Base-by-base conservation (phyloP, 53 echinoderm and acorn worm species). In the Holothuria scabra region DNA sequence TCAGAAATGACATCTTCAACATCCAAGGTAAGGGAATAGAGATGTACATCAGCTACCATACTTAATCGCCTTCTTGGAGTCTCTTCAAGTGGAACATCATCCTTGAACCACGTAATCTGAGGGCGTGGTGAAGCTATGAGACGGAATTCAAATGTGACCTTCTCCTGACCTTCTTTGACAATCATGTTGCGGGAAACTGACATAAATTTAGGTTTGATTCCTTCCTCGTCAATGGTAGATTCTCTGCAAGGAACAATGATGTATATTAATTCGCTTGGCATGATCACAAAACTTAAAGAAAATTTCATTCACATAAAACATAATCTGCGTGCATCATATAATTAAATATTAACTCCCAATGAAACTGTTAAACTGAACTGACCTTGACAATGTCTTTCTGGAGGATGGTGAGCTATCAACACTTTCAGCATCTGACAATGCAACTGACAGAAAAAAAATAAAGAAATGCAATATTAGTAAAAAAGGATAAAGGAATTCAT, bases 131-230 rank as follows among this genome's bases (percentile, higher is more conserved):
- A 86, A 5, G 99, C 99, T 29, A 99, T 99, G 57, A 99, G 95
- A 24, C 94, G 92, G 90, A 99, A 99, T 63, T 99, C 99, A 75
- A 95, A 99, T 38, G 71, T 72, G 59, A 92, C 89, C 66, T 92
- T 94, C 66, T 86, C 66, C 46, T 87, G 61, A 64, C 93, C 95
- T 32, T 85, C 86, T 19, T 92, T 85, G 10, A 97, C 97, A 1
- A 89, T 85, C 66, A 65, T 78, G 41, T 88, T 89, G 33, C 92
- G 92, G 82, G 97, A 92, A 20, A 89, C 85, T 4, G 89, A 87
- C 99, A 99, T 99, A 86, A 99, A 99, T 66, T 94, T 90, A 12
- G 95, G 95, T 74, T 99, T 95, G 85, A 95, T 92, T 46, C 99
- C 99, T 82, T 99, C 99, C 35, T 95, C 95, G 16, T 99, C 95